phyloP scores from a whole-genome alignment of 2,888 invertebrate species.

The Eilema caniola region DNA sequence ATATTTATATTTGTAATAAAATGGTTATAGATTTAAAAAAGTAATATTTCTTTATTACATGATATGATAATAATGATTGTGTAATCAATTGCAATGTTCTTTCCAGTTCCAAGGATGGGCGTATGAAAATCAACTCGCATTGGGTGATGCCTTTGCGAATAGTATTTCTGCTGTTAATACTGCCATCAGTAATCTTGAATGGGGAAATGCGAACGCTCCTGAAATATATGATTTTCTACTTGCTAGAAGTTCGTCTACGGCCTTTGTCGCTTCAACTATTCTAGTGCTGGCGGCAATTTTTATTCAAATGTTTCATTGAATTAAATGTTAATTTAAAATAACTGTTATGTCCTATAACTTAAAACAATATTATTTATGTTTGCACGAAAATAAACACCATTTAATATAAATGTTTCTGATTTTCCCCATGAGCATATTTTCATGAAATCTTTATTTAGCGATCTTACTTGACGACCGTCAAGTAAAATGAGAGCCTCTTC shows the following conservation, averaged over 20 bases:
- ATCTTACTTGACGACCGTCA: too few species aligned
- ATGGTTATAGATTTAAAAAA: too few species aligned
- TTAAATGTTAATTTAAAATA: conserved; percentile 1
- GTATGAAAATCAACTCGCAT: conserved; percentile 63
- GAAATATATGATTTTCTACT: conserved; percentile 60
- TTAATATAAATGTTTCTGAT: background rate
- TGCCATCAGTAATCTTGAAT: conserved; percentile 66
- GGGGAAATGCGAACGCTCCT: conserved; percentile 67
- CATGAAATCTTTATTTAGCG: too few species aligned
- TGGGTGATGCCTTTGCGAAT: conserved; percentile 60
- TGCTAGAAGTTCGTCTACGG: conserved; percentile 50
- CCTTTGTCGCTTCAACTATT: conserved; percentile 61
- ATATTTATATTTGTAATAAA: too few species aligned
- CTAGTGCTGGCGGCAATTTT: conserved; percentile 62
- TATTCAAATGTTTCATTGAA: conserved; percentile 63
- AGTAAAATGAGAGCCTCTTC: too few species aligned
- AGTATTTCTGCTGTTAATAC: conserved; percentile 60
- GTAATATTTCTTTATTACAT: too few species aligned
- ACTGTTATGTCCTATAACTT: background rate
- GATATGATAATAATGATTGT: too few species aligned
- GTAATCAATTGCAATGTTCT: background rate
- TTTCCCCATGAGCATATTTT: too few species aligned
- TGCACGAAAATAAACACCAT: background rate
- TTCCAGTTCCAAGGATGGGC: conserved; percentile 77
- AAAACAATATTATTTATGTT: background rate